phyloP scores from a whole-genome alignment of 2,113 vertebrate genomes.

The Trochalopteron elliotii region DNA sequence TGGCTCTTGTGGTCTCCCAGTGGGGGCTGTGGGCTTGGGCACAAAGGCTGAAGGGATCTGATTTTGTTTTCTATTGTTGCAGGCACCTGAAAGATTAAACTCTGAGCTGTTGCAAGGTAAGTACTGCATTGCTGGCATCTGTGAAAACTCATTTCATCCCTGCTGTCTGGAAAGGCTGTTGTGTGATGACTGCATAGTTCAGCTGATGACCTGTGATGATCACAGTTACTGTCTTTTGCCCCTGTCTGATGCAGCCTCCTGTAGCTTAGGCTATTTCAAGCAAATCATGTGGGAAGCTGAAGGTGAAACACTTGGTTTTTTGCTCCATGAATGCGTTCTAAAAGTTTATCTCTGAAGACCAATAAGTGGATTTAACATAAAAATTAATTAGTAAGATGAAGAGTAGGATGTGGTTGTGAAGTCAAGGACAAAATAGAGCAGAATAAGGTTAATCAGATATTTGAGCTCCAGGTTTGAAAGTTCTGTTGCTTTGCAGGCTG shows the following conservation, averaged over 20 bases:
- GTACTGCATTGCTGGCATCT: background rate
- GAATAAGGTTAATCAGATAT: background rate
- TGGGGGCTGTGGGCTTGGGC: background rate
- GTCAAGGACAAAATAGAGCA: background rate
- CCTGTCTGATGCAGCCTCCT: slow-evolving; percentile 62
- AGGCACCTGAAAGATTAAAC: background rate
- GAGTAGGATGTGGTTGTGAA: background rate
- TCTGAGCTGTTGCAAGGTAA: background rate
- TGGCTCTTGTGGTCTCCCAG: background rate
- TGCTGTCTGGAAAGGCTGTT: background rate
- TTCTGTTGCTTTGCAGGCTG: background rate
- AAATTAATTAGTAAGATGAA: accelerated
- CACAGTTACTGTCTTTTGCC: slow-evolving; percentile 36
- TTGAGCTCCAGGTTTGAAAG: background rate
- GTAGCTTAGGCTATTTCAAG: background rate
- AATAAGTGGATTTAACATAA: background rate
- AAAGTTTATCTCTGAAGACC: background rate
- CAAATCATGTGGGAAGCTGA: background rate
- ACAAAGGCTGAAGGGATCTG: background rate
- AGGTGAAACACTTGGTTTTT: background rate
- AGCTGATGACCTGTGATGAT: slow-evolving; percentile 65
- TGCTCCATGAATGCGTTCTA: background rate
- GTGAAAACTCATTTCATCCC: accelerated
- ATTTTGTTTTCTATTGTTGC: background rate
- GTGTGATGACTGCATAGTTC: slow-evolving; percentile 72